phyloP scores from a whole-genome alignment of 2,888 invertebrate genomes.

The Drosophila mimetica region DNA sequence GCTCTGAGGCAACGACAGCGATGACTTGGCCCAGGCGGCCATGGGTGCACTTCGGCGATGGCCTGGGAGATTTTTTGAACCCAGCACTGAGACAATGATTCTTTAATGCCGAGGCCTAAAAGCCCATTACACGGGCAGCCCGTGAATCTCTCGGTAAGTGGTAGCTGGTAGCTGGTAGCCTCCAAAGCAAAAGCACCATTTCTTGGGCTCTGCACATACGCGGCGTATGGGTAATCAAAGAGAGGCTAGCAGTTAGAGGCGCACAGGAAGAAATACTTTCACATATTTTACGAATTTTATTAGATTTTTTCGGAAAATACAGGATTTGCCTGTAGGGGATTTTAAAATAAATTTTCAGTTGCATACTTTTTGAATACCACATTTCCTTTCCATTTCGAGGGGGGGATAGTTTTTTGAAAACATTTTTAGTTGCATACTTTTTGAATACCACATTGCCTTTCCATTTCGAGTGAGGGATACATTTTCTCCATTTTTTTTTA shows the following conservation, averaged over 20 bases:
- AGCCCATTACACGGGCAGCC: slow-evolving; percentile 25
- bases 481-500: too few relatives aligned
- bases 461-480: too few relatives aligned
- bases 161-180: slow-evolving; percentile 31
- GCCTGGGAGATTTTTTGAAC: slow-evolving; percentile 46
- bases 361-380: too few relatives aligned
- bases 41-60: slow-evolving; percentile 38
- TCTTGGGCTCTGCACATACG: slow-evolving; percentile 10
- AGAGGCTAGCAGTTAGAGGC: not conserved
- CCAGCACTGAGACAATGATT: slow-evolving; percentile 61
- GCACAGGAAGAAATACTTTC: not conserved
- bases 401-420: too few relatives aligned
- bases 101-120: slow-evolving; percentile 58
- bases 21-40: slow-evolving; percentile 48
- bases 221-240: slow-evolving; percentile 39
- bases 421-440: too few relatives aligned
- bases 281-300: not conserved
- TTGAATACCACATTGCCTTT: too few relatives aligned
- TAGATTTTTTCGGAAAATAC: too few relatives aligned
- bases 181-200: slow-evolving; percentile 8
- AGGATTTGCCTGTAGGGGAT: too few relatives aligned
- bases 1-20: slow-evolving; percentile 17
- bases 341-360: too few relatives aligned
- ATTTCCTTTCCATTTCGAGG: too few relatives aligned
- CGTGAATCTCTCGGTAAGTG: slow-evolving; percentile 18